Base-by-base conservation (phyloP, 2,797 vertebrate genomes). In the Lindbergichthys nudifrons region DNA sequence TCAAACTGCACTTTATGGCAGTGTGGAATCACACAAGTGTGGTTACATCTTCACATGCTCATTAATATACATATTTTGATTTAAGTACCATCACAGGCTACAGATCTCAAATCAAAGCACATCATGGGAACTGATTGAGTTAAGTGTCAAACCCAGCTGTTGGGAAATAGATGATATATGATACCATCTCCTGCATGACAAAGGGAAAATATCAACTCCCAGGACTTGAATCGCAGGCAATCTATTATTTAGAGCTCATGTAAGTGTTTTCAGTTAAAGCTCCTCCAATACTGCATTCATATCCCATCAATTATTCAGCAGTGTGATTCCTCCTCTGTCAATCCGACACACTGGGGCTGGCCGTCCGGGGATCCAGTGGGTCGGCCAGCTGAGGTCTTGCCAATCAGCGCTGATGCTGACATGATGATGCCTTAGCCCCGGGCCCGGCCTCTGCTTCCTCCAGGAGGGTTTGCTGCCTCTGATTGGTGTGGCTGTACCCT, bases 181-280 rank as follows among this genome's bases (percentile, higher is more conserved):
- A 90, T 79, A 73, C 57, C 72, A 41, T 67, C 83, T 88, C 87
- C 67, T 52, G 45, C 70, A 80, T 81, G 81, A 89, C 89, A 90
- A 91, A 91, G 71, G 75, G 79, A 84, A 36, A 88, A 88, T 81
- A 87, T 83, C 87, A 88, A 92, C 88, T 69, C 80, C 43, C 63
- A 60, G 67, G 75, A 72, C 75, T 56, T 51, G 23, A 68, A 91
- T 88, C 75, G 90, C 66, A 48, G 66, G 72, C 74, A 70, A 94
- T 94, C 73, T 86, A 93, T 93, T 92, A 94, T 94, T 94, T 86
- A 93, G 72, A 86, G 67, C 75, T 64, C 76, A 76, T 82, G 79
- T 90, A 93, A 92, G 91, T 93, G 91, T 93, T 93, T 93, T 90
- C 92, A 90, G 87, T 93, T 92, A 88, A 89, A 89, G 90, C 88